phyloP scores from a whole-genome alignment of 2,888 invertebrate genomes.

The Allophyes oxyacanthae region DNA sequence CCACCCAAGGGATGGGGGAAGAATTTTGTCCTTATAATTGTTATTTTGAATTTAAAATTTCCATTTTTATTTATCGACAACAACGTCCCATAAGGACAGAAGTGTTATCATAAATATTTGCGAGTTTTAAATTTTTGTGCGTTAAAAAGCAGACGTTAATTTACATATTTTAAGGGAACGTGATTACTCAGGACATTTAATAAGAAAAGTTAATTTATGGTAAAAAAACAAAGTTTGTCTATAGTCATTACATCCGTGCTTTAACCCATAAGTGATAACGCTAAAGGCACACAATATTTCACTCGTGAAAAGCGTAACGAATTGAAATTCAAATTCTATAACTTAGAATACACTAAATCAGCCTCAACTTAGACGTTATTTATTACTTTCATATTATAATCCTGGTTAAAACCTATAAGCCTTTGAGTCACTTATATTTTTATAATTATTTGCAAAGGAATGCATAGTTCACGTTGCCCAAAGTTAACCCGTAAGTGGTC shows the following conservation, averaged over 20 bases:
- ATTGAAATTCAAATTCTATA: constrained; percentile 28
- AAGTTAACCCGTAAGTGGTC: constrained; percentile 80
- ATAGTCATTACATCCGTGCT: constrained; percentile 3
- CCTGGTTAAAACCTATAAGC: constrained; percentile 15
- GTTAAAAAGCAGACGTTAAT: constrained; percentile 49
- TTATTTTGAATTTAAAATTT: constrained; percentile 83
- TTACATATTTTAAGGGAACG: constrained; percentile 45
- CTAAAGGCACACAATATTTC: constrained; percentile 13
- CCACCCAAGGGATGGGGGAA: constrained; percentile 84
- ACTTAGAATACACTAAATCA: constrained; percentile 32
- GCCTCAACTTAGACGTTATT: constrained; percentile 22
- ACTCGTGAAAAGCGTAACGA: constrained; percentile 15
- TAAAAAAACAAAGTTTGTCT: constrained; percentile 20
- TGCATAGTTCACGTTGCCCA: constrained; percentile 66
- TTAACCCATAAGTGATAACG: not conserved
- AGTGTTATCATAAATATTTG: constrained; percentile 56
- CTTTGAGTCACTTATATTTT: constrained; percentile 36
- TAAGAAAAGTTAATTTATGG: constrained; percentile 41
- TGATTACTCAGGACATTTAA: constrained; percentile 44
- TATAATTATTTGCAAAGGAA: constrained; percentile 55
- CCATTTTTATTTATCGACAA: constrained; percentile 66
- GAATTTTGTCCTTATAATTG: constrained; percentile 84
- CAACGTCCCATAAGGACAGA: constrained; percentile 54
- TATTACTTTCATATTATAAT: constrained; percentile 21
- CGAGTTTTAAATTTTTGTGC: constrained; percentile 50